Base-by-base conservation (phyloP, 2,888 invertebrate species). In the Cyaniris semiargus region DNA sequence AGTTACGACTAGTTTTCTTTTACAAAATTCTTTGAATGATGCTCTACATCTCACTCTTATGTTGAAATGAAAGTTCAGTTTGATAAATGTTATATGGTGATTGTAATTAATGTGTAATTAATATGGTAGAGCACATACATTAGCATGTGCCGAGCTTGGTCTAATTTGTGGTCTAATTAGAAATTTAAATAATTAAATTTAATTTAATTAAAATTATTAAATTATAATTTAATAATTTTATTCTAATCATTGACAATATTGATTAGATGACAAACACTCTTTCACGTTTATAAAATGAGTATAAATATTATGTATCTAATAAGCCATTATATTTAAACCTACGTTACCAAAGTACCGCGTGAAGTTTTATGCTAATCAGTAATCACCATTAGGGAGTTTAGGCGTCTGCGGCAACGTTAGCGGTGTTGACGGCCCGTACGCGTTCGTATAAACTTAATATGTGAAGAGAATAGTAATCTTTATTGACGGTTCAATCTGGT, bases 371-470 rank as follows among this genome's bases (percentile, higher is more conserved):
- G 23, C 23, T 60, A 60, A 60, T 60, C 21, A 60, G 13, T 60
- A 60, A 60, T 60, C 21, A 60, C 60, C 60, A 23, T 60, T 60
- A 60, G 60, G 23, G 60, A 60, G 23, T 60, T 60, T n/a, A n/a
- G n/a, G 8, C 13, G 23, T n/a, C n/a, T n/a, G 23, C 60, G 58
- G 8, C 3, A 60, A 23, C 23, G 60, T 60, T 44, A 60, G 21
- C 13, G 23, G 23, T 23, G 23, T 60, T 60, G 60, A 60, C 23
- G 4, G 60, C 21, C 60, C 23, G 60, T 23, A 21, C 21, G 10
- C 21, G 23, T 60, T 60, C 10, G 4, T 23, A 60, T 60, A 21
- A 58, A 58, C n/a, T 8, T 7, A n/a, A n/a, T n/a, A 21, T 21
- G 21, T 21, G 21, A 58, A 58, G 58, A 58, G 58, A 58, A 10